These are phyloP conservation scores for Agelastica alni DNA, from an alignment of 2,888 invertebrate species.

Conservation along the genomic window DNA sequence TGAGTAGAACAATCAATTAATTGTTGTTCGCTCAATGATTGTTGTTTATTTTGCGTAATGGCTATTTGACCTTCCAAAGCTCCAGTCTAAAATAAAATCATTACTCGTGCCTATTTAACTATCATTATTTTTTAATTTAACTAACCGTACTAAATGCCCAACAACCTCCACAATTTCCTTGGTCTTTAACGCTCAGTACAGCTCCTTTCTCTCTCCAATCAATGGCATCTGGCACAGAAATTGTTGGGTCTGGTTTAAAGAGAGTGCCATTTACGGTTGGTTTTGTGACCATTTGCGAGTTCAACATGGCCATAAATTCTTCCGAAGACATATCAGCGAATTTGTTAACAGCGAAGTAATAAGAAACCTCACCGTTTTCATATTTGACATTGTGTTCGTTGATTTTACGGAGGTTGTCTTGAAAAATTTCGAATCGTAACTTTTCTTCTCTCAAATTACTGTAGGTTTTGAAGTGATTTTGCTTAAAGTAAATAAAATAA, in stretches of 20 bases:
- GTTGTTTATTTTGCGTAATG: constrained; percentile 73
- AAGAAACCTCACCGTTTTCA: constrained; percentile 2
- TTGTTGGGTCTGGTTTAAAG: not conserved
- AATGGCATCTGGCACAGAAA: not conserved
- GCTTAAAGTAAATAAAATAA: no score
- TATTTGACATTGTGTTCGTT: constrained; percentile 13
- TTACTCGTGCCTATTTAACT: not conserved
- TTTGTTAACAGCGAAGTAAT: constrained; percentile 6
- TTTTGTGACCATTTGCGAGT: constrained; percentile 4
- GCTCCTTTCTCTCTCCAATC: constrained; percentile 17
- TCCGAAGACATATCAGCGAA: constrained; percentile 12
- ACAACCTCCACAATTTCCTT: constrained; percentile 1
- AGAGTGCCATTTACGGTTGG: not conserved
- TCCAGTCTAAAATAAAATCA: constrained; percentile 68
- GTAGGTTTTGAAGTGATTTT: no score
- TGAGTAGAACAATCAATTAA: constrained; percentile 75
- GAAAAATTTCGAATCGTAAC: constrained; percentile 7
- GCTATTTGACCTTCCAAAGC: constrained; percentile 86
- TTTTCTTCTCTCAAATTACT: constrained; percentile 6
- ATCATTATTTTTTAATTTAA: not conserved
- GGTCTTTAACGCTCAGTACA: constrained; percentile 9
- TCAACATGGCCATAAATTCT: constrained; percentile 8
- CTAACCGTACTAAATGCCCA: constrained; percentile 20
- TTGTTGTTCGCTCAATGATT: constrained; percentile 84
- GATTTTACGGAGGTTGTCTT: constrained; percentile 9